Conservation (phyloP, 1,140 invertebrate genomes). For the Cyphomyrmex costatus region DNA sequence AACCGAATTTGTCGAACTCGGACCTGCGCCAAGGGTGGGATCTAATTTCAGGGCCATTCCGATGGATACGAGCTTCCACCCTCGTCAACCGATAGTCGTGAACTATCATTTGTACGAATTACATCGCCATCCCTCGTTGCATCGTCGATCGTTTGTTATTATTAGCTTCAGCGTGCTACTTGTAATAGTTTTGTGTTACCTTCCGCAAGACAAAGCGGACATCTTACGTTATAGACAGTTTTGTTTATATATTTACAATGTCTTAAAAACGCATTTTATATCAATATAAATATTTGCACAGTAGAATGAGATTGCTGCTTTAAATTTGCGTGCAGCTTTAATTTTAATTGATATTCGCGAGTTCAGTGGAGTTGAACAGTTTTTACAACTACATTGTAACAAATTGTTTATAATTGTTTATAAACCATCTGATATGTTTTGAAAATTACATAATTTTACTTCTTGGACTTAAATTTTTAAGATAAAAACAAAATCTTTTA, state of each 20-base stretch:
- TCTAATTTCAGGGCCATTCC: slow-evolving; percentile 84
- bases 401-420: too few relatives aligned
- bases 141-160: slow-evolving; percentile 84
- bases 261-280: neutral
- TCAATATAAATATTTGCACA: neutral
- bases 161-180: slow-evolving; percentile 79
- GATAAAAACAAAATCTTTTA: too few relatives aligned
- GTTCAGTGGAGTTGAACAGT: too few relatives aligned
- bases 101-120: slow-evolving; percentile 86
- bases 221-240: neutral
- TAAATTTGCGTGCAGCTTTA: neutral
- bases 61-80: slow-evolving; percentile 80
- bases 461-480: too few relatives aligned
- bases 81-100: slow-evolving; percentile 78
- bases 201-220: neutral
- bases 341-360: too few relatives aligned
- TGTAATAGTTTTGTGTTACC: slow-evolving; percentile 78
- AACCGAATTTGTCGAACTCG: slow-evolving; percentile 85
- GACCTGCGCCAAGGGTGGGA: slow-evolving; percentile 81
- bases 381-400: too few relatives aligned
- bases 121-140: slow-evolving; percentile 73
- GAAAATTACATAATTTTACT: too few relatives aligned
- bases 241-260: neutral
- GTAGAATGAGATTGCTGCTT: neutral
- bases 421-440: too few relatives aligned